Base-by-base conservation (phyloP, 1,140 invertebrate genomes). In the Drosophila micromelanica region DNA sequence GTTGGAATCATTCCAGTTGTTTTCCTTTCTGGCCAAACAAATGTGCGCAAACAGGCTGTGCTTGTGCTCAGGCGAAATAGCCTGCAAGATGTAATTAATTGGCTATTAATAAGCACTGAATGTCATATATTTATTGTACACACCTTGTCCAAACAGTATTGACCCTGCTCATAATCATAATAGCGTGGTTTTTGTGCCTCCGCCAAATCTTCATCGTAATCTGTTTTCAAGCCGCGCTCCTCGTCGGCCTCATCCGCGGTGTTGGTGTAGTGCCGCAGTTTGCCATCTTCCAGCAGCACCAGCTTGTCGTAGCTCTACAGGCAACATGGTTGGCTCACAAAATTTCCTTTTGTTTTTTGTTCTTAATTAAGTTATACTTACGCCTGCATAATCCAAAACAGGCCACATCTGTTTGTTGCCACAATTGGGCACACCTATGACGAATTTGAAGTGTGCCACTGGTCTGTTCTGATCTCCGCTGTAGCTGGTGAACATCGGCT, bases 141-240 rank as follows among this genome's bases (percentile, higher is more conserved):
- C 91, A 95, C 95, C 92, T 95, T 96, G 80, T 97, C 96, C 52
- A 96, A 93, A 81, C 96, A 97, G 87, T 97, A 97, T 92, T 95
- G 94, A 27, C 95, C 95, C 62, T 95, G 94, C 11, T 93, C 92
- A 84, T 96, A 96, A 84, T 96, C 96, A 74, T 96, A 94, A 78
- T 93, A 95, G 15, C 94, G 92, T 30, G 81, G 62, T 40, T 89
- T 77, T 55, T 92, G 54, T 73, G 92, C 70, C 76, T 92, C 70
- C 73, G 90, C 75, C 30, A 92, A 60, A 60, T 90, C 73, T 59
- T 85, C 73, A 15, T 92, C 90, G 23, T 93, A 93, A 27, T 93
- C 93, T 1, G 74, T 49, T 12, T 64, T 61, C 5, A 81, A 45
- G 6, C 78, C 81, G 23, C 23, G 56, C 35, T 62, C 17, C 15